Conservation (phyloP, 2,888 invertebrate genomes). For the Dorcus parallelipipedus region DNA sequence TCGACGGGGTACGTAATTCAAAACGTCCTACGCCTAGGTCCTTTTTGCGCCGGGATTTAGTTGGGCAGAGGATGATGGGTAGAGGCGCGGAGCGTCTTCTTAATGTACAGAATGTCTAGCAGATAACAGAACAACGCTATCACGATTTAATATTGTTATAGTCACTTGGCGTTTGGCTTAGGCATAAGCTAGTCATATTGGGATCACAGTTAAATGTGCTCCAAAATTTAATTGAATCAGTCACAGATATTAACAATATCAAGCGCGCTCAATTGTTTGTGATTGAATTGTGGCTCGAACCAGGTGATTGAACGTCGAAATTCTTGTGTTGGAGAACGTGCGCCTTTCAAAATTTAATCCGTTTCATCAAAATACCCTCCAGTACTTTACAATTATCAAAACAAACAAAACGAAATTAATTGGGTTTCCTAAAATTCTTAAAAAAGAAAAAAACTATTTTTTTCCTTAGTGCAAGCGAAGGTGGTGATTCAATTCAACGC, state of each 20-base stretch:
- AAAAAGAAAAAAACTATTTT: too few species aligned
- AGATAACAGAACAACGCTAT: constrained; percentile 52
- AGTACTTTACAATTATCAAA: too few species aligned
- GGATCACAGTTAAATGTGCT: constrained; percentile 48
- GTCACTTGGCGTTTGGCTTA: constrained; percentile 52
- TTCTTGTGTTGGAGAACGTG: not conserved
- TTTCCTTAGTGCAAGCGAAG: too few species aligned
- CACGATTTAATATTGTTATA: constrained; percentile 53
- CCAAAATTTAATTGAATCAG: constrained; percentile 52
- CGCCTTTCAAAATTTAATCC: too few species aligned
- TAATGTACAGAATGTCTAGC: constrained; percentile 34
- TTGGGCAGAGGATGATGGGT: constrained; percentile 11
- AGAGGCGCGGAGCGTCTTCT: constrained; percentile 18
- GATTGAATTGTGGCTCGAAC: constrained; percentile 32
- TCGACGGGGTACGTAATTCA: constrained; percentile 18
- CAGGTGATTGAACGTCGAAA: constrained; percentile 1
- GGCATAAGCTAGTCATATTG: constrained; percentile 52
- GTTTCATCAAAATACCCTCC: too few species aligned
- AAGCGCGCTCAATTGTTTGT: constrained; percentile 46
- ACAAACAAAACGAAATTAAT: too few species aligned
- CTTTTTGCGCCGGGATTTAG: not conserved
- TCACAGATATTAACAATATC: constrained; percentile 53
- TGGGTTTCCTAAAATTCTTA: too few species aligned
- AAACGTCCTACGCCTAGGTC: constrained; percentile 14
- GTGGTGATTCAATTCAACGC: too few species aligned